These are phyloP conservation scores for Carterocephalus palaemon DNA, from an alignment of 2,888 invertebrate species.

Conservation along the genomic window DNA sequence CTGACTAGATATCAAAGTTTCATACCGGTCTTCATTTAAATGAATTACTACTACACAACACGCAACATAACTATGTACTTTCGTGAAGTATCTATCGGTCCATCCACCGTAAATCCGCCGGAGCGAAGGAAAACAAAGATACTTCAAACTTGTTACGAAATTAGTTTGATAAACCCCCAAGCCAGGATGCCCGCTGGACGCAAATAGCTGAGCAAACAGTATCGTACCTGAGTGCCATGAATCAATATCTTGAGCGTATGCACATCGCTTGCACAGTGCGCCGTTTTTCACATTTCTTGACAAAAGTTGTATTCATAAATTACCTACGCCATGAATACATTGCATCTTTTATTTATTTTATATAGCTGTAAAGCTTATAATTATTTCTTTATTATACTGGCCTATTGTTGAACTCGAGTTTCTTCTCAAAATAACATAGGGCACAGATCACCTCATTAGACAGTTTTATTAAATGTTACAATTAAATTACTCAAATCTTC, in stretches of 20 bases:
- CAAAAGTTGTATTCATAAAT: accelerated
- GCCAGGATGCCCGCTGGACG: constrained; percentile 19
- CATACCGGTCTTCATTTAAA: not conserved
- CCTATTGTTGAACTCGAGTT: no score
- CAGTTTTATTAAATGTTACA: no score
- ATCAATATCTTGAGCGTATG: constrained; percentile 69
- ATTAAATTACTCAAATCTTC: no score
- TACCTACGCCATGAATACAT: no score
- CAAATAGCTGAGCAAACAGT: constrained; percentile 37
- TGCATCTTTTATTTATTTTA: no score
- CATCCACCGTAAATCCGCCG: not conserved
- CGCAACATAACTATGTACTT: not conserved
- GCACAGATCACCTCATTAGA: no score
- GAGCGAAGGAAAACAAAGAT: not conserved
- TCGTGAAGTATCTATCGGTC: no score
- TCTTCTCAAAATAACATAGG: no score
- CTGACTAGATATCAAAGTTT: no score
- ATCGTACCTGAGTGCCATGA: constrained; percentile 60
- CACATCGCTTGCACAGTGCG: constrained; percentile 49
- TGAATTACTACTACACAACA: not conserved
- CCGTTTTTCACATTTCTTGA: not conserved
- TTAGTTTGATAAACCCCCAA: constrained; percentile 26
- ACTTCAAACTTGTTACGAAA: constrained; percentile 2
- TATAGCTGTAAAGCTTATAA: no score
- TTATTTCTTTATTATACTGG: no score